Base-by-base conservation (phyloP, 2,888 invertebrate genomes). In the Ariolimax columbianus region DNA sequence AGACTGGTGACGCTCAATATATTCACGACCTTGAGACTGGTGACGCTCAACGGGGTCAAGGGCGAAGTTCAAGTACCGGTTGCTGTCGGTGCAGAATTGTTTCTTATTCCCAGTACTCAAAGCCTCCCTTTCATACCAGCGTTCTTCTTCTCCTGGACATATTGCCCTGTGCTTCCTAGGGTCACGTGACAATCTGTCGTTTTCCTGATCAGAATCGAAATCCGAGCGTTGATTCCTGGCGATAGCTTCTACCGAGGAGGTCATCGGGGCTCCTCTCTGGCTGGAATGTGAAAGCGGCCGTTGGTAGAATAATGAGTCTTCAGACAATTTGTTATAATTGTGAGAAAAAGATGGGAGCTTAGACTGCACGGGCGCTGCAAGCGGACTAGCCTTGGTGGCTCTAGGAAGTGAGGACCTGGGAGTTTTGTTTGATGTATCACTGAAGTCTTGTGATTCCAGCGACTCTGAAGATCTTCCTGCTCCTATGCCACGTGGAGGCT, bases 11-110 rank as follows among this genome's bases (percentile, higher is more conserved):
- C n/a, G n/a, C n/a, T n/a, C n/a, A n/a, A n/a, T n/a, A n/a, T n/a
- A n/a, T n/a, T n/a, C n/a, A n/a, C n/a, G n/a, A n/a, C n/a, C n/a
- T n/a, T n/a, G n/a, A n/a, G n/a, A n/a, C n/a, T n/a, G n/a, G n/a
- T n/a, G n/a, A 51, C n/a, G 72, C 9, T 72, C 72, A 14, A 40
- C 40, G 1, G 23, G 26, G 81, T 89, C 90, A 89, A 91, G 90
- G n/a, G 91, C 90, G 77, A 91, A 85, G 85, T 91, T 91, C 19
- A 91, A 86, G 83, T 90, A 91, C 72, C 89, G 89, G n/a, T 89
- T 82, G 75, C 89, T 88, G 84, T 90, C 90, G 30, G 90, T 86
- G 38, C 86, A 85, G n/a, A 90, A 86, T 38, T 89, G 89, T 66
- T 88, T 88, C 63, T 89, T 88, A 43, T 89, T 82, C 33, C 84